These are phyloP conservation scores for Tinamus guttatus DNA, from an alignment of 2,113 vertebrate genomes.

Conservation along the genomic window DNA sequence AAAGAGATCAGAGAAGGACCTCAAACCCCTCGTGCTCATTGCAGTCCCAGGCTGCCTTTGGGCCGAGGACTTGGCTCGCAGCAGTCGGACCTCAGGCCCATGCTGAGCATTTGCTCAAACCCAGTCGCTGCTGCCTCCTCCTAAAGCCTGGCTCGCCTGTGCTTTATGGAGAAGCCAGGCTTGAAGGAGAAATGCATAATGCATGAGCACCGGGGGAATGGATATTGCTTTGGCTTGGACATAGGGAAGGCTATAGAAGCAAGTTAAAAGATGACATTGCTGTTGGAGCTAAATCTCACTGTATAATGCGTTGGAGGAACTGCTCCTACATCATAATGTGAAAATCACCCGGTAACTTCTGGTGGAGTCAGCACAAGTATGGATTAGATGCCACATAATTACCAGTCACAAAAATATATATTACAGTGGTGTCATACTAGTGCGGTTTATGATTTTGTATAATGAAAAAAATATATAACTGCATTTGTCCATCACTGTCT, in stretches of 20 bases:
- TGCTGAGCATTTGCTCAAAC: neutral
- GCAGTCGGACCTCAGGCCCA: neutral
- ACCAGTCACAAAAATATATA: neutral
- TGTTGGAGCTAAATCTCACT: neutral
- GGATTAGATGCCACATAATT: neutral
- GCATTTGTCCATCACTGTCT: neutral
- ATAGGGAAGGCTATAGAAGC: neutral
- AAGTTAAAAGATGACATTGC: neutral
- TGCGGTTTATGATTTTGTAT: slow-evolving; percentile 12
- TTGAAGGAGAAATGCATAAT: neutral
- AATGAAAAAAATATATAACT: neutral
- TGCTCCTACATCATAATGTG: neutral
- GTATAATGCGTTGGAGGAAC: neutral
- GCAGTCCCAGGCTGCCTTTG: neutral
- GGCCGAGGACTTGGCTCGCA: neutral
- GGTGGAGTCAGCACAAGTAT: neutral
- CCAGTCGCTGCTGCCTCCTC: neutral
- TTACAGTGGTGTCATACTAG: neutral
- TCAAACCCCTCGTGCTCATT: neutral
- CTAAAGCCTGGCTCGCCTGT: neutral
- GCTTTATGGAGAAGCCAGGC: neutral
- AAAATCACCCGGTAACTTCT: neutral
- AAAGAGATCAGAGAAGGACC: neutral
- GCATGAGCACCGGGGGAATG: neutral
- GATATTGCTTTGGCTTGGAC: neutral